A percentile compares a stretch with the other conserved stretches of the same genome.
Evolutionary conservation across 2,113 vertebrate species (phyloP).

Genomic region (Eurystomus gularis): DNA sequence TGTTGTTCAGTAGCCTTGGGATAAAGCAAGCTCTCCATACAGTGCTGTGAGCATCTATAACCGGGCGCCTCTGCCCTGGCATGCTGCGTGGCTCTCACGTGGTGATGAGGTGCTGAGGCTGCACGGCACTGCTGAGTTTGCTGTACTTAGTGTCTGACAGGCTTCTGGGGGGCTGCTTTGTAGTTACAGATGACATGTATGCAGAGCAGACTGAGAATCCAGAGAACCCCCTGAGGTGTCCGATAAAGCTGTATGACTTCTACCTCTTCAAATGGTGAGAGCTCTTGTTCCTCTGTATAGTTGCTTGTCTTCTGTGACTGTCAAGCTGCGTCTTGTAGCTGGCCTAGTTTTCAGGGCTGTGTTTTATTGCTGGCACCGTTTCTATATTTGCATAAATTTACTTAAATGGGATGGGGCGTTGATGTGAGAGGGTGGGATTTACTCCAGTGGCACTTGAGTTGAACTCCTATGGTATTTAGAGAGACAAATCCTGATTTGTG

Average conservation of each 20-base stretch:
- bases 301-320: neutral
- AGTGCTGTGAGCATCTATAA: neutral
- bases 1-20: neutral
- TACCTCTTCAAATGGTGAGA: slow-evolving; percentile 99
- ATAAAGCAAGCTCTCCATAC: neutral
- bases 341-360: neutral
- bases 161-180: slow-evolving; percentile 55
- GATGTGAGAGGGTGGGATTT: neutral
- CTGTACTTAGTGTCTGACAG: slow-evolving; percentile 5
- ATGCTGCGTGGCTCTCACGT: fast-evolving
- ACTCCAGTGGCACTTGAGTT: neutral
- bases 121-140: neutral
- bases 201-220: slow-evolving; percentile 96
- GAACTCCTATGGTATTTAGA: neutral
- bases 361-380: neutral
- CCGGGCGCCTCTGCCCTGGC: neutral
- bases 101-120: neutral
- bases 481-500: slow-evolving; percentile 30
- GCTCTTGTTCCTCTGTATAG: neutral
- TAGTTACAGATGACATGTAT: slow-evolving; percentile 97
- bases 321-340: neutral
- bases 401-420: neutral
- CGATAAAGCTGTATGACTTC: slow-evolving; percentile 99
- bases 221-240: slow-evolving; percentile 96
- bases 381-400: neutral